Evolutionary conservation across 2,888 invertebrate species (phyloP).

Genomic region (Apodemia hepburni): DNA sequence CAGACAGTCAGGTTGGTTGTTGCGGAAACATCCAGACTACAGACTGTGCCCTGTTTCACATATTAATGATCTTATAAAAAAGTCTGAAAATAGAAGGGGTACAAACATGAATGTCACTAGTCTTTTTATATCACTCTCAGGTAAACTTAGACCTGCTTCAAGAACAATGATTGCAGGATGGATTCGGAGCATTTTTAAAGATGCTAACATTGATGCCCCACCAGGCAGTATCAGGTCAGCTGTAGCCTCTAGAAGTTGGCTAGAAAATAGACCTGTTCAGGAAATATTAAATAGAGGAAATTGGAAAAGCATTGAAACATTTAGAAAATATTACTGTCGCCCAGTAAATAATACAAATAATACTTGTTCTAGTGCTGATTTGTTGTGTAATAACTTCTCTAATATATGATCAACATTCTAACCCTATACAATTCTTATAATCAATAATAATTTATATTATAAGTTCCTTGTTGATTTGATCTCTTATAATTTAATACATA

Average conservation of each 20-base stretch:
- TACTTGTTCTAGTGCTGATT: too few relatives aligned
- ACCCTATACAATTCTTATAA: too few relatives aligned
- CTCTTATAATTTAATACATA: too few relatives aligned
- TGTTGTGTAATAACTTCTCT: too few relatives aligned
- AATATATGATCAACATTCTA: too few relatives aligned
- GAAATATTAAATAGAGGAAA: too few relatives aligned
- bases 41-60: constrained; percentile 1
- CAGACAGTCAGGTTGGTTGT: constrained; percentile 31
- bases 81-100: constrained; percentile 9
- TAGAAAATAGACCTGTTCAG: constrained; percentile 22
- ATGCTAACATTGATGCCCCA: constrained; percentile 22
- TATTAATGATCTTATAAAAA: not conserved
- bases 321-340: too few relatives aligned
- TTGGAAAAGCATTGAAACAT: too few relatives aligned
- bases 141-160: constrained; percentile 20
- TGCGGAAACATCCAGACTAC: constrained; percentile 17
- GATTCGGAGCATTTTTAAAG: constrained; percentile 19
- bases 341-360: too few relatives aligned
- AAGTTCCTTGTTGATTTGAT: too few relatives aligned
- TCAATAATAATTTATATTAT: too few relatives aligned
- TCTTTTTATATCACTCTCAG: constrained; percentile 23
- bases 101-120: not conserved
- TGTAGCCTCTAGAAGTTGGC: constrained; percentile 9
- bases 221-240: constrained; percentile 27
- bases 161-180: constrained; percentile 23